Percentiles rank a stretch among this genome's conserved stretches.
Conservation (phyloP, 2,888 invertebrate genomes). For the Hybos culiciformis region DNA sequence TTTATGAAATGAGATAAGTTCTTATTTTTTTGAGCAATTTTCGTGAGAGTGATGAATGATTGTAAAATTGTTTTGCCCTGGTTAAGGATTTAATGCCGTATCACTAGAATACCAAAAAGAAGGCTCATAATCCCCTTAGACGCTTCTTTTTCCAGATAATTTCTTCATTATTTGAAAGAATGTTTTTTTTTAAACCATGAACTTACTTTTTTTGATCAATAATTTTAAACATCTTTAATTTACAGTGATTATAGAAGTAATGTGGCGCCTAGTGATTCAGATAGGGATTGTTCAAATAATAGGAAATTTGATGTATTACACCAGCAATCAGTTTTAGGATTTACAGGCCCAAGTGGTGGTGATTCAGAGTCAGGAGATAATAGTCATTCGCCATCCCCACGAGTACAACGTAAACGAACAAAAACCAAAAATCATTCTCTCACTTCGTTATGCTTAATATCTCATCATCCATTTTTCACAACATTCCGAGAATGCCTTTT, state of each 20-base stretch:
- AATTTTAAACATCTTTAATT: constrained; percentile 37
- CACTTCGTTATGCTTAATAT: constrained; percentile 92
- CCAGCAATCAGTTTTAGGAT: constrained; percentile 19
- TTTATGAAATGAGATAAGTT: too few relatives aligned
- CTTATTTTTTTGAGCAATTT: too few relatives aligned
- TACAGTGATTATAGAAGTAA: constrained; percentile 87
- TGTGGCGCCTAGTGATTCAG: constrained; percentile 80
- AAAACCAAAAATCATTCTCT: constrained; percentile 82
- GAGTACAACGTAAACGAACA: constrained; percentile 67
- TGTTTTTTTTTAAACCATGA: too few relatives aligned
- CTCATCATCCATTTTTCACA: constrained; percentile 98
- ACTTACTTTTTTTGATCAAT: constrained; percentile 36
- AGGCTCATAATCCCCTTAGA: too few relatives aligned
- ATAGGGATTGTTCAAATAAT: constrained; percentile 67
- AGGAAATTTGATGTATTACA: constrained; percentile 48
- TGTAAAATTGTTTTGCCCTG: too few relatives aligned
- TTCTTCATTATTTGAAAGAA: too few relatives aligned
- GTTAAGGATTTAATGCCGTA: too few relatives aligned
- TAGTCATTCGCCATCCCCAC: constrained; percentile 75
- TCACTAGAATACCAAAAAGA: too few relatives aligned
- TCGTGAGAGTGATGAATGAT: too few relatives aligned
- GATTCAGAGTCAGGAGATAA: constrained; percentile 82
- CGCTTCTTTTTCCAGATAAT: too few relatives aligned
- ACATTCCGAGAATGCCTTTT: constrained; percentile 96
- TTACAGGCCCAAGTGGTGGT: constrained; percentile 33